These are phyloP conservation scores for Apteryx owenii DNA, from an alignment of 2,113 vertebrate species.

Conservation along the genomic window DNA sequence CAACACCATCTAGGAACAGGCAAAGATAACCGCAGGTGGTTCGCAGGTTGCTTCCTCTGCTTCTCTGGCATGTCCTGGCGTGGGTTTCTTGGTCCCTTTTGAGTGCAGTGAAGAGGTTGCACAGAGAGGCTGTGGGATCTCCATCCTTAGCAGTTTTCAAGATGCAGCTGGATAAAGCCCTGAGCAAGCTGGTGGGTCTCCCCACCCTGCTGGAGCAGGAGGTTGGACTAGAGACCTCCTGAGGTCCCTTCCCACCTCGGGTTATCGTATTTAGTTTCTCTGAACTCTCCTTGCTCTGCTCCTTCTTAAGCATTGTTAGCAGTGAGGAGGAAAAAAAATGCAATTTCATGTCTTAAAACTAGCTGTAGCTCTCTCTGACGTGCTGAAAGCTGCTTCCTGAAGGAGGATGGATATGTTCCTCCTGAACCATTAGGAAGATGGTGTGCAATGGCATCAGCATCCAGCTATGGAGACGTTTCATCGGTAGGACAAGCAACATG, in stretches of 20 bases:
- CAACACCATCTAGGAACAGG: neutral
- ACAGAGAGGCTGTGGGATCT: neutral
- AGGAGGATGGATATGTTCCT: neutral
- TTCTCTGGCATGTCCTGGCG: too few species aligned
- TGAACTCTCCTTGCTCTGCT: neutral
- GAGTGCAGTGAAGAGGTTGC: neutral
- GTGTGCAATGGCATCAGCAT: fast-evolving
- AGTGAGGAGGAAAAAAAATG: neutral
- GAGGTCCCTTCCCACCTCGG: neutral
- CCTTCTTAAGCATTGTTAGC: neutral
- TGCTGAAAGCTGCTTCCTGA: neutral
- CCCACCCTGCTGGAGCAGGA: neutral
- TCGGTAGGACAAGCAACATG: neutral
- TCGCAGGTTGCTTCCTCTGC: neutral
- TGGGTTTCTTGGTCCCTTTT: too few species aligned
- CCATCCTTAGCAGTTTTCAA: neutral
- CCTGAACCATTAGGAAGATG: neutral
- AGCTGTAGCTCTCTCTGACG: neutral
- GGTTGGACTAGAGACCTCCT: neutral
- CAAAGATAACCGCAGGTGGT: neutral
- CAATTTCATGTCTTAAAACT: neutral
- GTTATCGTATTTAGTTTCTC: neutral
- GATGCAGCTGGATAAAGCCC: neutral
- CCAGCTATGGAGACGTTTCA: neutral
- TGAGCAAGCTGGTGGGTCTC: neutral